Evolutionary conservation across 2,888 invertebrate species (phyloP).

Genomic region (Tiphia femorata): DNA sequence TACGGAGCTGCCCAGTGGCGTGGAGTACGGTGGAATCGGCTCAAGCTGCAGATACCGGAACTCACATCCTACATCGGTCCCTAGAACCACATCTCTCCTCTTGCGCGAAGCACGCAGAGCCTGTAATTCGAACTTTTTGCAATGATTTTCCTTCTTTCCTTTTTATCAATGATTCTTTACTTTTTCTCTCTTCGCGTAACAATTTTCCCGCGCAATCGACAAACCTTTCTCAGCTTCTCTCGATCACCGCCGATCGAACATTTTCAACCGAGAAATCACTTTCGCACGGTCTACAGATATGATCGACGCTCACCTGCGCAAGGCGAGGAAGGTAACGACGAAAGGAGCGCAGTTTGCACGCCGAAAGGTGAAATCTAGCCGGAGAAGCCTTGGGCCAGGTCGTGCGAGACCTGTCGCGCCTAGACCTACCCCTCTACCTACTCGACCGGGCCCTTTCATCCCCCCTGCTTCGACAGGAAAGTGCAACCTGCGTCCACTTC

Average conservation of each 20-base stretch:
- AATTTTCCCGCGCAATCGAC: too few relatives aligned
- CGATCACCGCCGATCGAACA: neutral
- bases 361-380: slow-evolving; percentile 51
- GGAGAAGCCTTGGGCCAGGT: slow-evolving; percentile 43
- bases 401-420: slow-evolving; percentile 47
- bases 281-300: slow-evolving; percentile 60
- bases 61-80: too few relatives aligned
- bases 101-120: too few relatives aligned
- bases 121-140: too few relatives aligned
- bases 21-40: slow-evolving; percentile 18
- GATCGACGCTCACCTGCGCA: slow-evolving; percentile 47
- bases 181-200: too few relatives aligned
- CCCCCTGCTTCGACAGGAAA: slow-evolving; percentile 41
- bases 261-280: slow-evolving; percentile 56
- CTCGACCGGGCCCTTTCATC: slow-evolving; percentile 24
- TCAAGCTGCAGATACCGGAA: too few relatives aligned
- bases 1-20: slow-evolving; percentile 27
- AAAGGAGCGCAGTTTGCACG: slow-evolving; percentile 28
- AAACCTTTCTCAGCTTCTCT: slow-evolving; percentile 1
- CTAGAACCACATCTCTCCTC: too few relatives aligned
- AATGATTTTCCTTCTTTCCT: too few relatives aligned
- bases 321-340: slow-evolving; percentile 37
- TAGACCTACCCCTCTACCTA: slow-evolving; percentile 25
- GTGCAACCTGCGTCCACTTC: slow-evolving; percentile 60
- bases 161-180: too few relatives aligned